Base-by-base conservation (phyloP, 2,113 vertebrate species). In the Myocastor coypus region DNA sequence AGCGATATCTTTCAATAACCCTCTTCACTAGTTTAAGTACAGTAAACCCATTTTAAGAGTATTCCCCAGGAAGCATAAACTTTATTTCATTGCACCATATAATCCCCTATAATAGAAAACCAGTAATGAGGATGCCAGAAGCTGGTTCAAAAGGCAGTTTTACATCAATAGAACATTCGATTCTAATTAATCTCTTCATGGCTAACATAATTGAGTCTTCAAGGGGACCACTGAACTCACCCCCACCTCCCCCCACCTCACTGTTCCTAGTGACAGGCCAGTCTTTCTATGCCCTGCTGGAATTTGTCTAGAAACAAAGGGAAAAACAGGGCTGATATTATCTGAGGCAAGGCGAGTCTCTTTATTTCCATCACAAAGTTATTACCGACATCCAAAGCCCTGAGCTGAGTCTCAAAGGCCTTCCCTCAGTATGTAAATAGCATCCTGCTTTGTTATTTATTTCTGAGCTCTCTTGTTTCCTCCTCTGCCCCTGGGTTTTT, bases 121-220 rank as follows among this genome's bases (percentile, higher is more conserved):
- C 95, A 86, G 97, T 97, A 98, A 97, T 77, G 96, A 97, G 96
- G 61, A 55, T 95, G 91, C 59, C 94, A 96, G 96, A 78, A 91
- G 89, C 96, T 97, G 98, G 97, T 96, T 97, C 92, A 97, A 96
- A 96, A 97, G 97, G 96, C 93, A n/a, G 96, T 95, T 98, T 97
- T 95, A 92, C 98, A 97, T 98, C 98, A 97, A 97, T 98, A 97
- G 97, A 97, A 96, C 97, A 98, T 97, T 98, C 94, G 88, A 91
- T 98, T 98, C 98, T 98, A 98, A 98, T 98, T 98, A 98, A 98
- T 98, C 97, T 98, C 97, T 97, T 97, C 97, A 40, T 92, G 97
- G 66, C 91, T 89, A 96, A 97, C 97, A 97, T 97, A 98, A 97
- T 83, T 97, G 97, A 97, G 96, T 97, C 94, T 97, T 98, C 96